Conservation (phyloP, 2,797 vertebrate genomes). For the Sciurus carolinensis region DNA sequence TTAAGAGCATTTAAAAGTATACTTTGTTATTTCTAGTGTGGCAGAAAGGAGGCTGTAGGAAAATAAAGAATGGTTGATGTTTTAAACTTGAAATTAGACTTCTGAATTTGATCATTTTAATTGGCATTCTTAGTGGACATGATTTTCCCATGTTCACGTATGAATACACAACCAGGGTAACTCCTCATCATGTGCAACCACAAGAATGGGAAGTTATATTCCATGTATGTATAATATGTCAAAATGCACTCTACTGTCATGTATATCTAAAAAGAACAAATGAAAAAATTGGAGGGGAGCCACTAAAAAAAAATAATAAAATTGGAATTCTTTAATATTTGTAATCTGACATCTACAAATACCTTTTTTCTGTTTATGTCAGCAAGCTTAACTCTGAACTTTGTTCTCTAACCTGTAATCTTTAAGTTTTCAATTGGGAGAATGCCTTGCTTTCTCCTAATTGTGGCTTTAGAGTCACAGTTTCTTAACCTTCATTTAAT, state of each 20-base stretch:
- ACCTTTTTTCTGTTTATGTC: neutral
- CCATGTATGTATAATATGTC: no score
- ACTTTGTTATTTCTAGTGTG: neutral
- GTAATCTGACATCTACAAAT: neutral
- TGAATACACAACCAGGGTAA: no score
- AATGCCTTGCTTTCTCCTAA: neutral
- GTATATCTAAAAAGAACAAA: no score
- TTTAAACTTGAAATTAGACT: slow-evolving; percentile 68
- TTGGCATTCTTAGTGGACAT: slow-evolving; percentile 16
- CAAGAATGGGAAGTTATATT: no score
- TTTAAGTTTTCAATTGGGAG: neutral
- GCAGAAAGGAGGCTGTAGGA: neutral
- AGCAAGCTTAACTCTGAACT: slow-evolving; percentile 47
- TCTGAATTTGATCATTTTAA: slow-evolving; percentile 46
- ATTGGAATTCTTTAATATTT: slow-evolving; percentile 64
- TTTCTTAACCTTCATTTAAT: slow-evolving; percentile 38
- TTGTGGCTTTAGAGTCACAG: neutral
- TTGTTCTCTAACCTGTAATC: neutral
- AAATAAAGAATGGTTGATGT: slow-evolving; percentile 11
- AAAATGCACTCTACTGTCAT: no score
- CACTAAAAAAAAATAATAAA: no score
- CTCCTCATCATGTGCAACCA: no score
- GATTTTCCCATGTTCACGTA: no score
- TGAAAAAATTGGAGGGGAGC: no score
- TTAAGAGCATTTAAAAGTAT: slow-evolving; percentile 39